Evolutionary conservation across 2,797 vertebrate species (phyloP).

Genomic region (Amblyopsis hoosieri): DNA sequence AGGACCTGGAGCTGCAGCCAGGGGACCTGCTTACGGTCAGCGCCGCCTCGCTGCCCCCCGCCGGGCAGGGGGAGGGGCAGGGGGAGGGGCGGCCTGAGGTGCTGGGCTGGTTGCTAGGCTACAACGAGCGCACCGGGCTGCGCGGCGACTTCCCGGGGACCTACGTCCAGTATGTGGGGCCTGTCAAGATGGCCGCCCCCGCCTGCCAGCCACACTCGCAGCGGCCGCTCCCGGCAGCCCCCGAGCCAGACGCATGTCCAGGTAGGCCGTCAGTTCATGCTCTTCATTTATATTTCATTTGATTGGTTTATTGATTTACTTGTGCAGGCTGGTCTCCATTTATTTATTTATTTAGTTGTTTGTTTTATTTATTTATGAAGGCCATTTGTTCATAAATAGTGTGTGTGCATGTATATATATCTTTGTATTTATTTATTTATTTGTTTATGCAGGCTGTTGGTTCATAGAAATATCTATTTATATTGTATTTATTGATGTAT

Average conservation of each 20-base stretch:
- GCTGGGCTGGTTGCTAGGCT: constrained; percentile 91
- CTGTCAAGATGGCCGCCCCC: constrained; percentile 80
- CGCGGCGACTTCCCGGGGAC: constrained; percentile 93
- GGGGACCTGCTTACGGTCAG: constrained; percentile 89
- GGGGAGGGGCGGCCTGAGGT: constrained; percentile 82
- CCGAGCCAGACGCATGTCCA: constrained; percentile 67
- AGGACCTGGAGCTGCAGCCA: constrained; percentile 89
- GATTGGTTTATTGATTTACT: too few species aligned
- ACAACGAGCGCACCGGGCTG: constrained; percentile 91
- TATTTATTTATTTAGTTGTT: too few species aligned
- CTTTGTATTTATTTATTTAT: constrained; percentile 16
- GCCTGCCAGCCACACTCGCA: constrained; percentile 84
- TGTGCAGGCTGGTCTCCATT: not conserved
- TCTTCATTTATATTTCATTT: not conserved
- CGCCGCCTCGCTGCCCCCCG: constrained; percentile 84
- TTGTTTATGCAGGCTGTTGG: not conserved
- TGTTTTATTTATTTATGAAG: too few species aligned
- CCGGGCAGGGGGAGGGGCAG: constrained; percentile 79
- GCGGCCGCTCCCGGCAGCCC: constrained; percentile 86
- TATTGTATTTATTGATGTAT: not conserved
- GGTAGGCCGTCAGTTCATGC: constrained; percentile 38
- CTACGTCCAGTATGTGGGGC: constrained; percentile 89
- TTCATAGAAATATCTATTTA: not conserved
- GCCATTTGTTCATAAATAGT: too few species aligned
- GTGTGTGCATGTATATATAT: too few species aligned